phyloP scores from a whole-genome alignment of 2,797 vertebrate genomes.

The Urocyon cinereoargenteus region DNA sequence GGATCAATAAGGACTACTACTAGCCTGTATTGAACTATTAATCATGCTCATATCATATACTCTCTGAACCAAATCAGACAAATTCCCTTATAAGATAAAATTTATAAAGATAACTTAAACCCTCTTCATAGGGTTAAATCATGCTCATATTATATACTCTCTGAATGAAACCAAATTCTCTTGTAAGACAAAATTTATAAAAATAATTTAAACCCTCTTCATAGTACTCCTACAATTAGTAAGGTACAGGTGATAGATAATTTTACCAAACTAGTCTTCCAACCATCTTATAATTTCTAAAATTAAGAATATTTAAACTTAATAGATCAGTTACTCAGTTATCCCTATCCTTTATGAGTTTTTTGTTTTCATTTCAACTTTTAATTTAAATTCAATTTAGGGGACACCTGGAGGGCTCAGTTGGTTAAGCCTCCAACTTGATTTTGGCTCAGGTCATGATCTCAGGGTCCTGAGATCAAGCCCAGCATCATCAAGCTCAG shows the following conservation, averaged over 20 bases:
- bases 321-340: neutral
- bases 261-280: neutral
- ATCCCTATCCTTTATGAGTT: neutral
- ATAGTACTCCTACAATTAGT: neutral
- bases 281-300: neutral
- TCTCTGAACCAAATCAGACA: neutral
- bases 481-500: neutral
- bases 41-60: neutral
- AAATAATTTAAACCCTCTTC: neutral
- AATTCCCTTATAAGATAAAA: neutral
- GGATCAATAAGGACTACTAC: neutral
- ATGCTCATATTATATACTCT: neutral
- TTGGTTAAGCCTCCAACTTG: neutral
- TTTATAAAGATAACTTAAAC: conserved; percentile 21
- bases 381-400: neutral
- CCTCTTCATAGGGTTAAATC: neutral
- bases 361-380: neutral
- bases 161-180: neutral
- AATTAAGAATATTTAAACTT: neutral
- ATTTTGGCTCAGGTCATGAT: neutral
- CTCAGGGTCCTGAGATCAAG: neutral
- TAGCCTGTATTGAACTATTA: neutral
- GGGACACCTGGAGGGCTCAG: neutral
- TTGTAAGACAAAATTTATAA: neutral
- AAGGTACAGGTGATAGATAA: neutral